Evolutionary conservation across 92 coral and sea anemone species (phyloP).

Genomic region (Phenganax stokvisi): DNA sequence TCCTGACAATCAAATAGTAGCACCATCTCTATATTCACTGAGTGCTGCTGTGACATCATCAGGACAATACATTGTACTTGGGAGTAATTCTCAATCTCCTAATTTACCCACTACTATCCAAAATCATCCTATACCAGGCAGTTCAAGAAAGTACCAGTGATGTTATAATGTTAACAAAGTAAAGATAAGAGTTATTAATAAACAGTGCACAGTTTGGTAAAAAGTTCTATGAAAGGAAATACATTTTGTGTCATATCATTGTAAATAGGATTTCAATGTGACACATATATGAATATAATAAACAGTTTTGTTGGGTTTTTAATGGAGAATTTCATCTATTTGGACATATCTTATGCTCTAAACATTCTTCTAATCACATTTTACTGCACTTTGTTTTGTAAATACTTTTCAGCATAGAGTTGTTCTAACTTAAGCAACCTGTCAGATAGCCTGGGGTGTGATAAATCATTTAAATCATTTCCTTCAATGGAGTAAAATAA

Average conservation of each 20-base stretch:
- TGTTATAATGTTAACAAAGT: no score
- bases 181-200: no score
- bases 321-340: no score
- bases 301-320: no score
- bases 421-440: conserved; percentile 69
- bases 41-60: conserved; percentile 29
- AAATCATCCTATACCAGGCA: background rate
- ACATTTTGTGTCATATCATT: no score
- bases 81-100: background rate
- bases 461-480: conserved; percentile 56
- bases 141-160: conserved; percentile 4
- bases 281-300: no score
- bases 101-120: background rate
- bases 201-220: no score
- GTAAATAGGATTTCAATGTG: no score
- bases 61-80: conserved; percentile 34
- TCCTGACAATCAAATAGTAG: conserved; percentile 25
- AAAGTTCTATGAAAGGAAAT: no score
- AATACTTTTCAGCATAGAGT: conserved; percentile 44
- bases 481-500: conserved; percentile 59
- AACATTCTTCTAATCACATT: background rate
- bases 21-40: conserved; percentile 39
- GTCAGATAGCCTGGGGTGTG: conserved; percentile 81
- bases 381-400: background rate
- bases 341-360: no score